phyloP scores from a whole-genome alignment of 2,113 vertebrate species.

The Paraplagusia blochii region DNA sequence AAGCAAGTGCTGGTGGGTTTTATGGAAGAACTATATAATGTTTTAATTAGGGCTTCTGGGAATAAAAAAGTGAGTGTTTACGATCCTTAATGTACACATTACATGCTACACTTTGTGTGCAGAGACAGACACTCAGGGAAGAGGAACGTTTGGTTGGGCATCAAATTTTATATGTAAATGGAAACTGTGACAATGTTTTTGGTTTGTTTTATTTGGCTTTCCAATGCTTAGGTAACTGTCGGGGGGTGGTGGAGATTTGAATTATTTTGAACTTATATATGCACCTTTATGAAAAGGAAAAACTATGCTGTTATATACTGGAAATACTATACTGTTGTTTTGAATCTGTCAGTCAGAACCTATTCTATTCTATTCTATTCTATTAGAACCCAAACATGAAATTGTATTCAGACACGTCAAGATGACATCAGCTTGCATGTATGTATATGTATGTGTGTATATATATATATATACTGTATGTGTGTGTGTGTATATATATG shows the following conservation, averaged over 20 bases:
- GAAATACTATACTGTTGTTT: no score
- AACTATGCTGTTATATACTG: no score
- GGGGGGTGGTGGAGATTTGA: slow-evolving; percentile 40
- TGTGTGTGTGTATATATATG: no score
- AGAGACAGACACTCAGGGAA: neutral
- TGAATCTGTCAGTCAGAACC: no score
- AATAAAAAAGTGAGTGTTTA: slow-evolving; percentile 41
- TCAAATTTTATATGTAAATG: slow-evolving; percentile 64
- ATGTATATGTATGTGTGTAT: no score
- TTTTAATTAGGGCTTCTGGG: slow-evolving; percentile 34
- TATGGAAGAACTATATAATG: slow-evolving; percentile 10
- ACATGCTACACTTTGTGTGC: neutral
- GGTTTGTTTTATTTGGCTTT: slow-evolving; percentile 52
- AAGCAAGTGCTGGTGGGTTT: slow-evolving; percentile 5
- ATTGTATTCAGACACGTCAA: no score
- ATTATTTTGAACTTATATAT: slow-evolving; percentile 57
- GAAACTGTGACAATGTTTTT: slow-evolving; percentile 64
- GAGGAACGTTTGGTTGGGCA: slow-evolving; percentile 50
- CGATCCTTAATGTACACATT: slow-evolving; percentile 13
- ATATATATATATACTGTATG: no score
- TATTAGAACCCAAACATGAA: no score
- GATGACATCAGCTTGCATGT: no score
- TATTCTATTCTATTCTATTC: no score
- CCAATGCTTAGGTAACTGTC: slow-evolving; percentile 52
- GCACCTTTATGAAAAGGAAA: slow-evolving; percentile 45